Evolutionary conservation across 2,113 vertebrate genomes (phyloP).

Genomic region (Pseudorectes ferrugineus): DNA sequence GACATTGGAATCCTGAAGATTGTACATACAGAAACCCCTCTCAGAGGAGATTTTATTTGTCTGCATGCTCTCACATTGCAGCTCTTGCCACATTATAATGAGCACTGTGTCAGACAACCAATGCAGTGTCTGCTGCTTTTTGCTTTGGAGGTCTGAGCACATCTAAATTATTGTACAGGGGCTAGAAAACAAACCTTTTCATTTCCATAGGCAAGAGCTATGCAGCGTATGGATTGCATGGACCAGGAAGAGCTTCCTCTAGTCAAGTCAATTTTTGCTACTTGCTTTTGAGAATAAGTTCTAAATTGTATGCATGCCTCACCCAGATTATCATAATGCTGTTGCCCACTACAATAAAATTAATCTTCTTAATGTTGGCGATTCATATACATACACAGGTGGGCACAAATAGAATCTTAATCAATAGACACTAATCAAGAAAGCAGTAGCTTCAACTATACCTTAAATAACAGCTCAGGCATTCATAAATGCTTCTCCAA

Average conservation of each 20-base stretch:
- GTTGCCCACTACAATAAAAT: not conserved
- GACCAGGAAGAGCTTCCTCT: not conserved
- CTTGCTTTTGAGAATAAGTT: not conserved
- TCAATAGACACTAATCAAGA: conserved; percentile 12
- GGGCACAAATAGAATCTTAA: not conserved
- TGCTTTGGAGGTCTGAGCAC: not conserved
- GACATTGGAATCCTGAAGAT: not conserved
- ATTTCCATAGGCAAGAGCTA: not conserved
- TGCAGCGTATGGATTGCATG: not conserved
- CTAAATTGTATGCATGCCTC: not conserved
- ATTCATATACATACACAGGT: not conserved
- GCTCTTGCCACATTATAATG: not conserved
- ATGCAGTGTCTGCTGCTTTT: not conserved
- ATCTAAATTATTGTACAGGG: not conserved
- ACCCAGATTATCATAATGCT: not conserved
- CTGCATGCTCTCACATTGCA: not conserved
- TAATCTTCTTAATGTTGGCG: not conserved
- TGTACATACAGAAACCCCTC: not conserved
- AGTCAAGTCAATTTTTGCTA: not conserved
- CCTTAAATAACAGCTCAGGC: not conserved
- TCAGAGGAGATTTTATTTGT: not conserved
- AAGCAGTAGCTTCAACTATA: not conserved
- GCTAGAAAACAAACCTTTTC: not conserved
- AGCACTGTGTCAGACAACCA: not conserved
- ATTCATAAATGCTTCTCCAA: not conserved